Percentiles rank a stretch among this genome's conserved stretches.
phyloP scores from a whole-genome alignment of 2,113 vertebrate species.

The Bungarus multicinctus region DNA sequence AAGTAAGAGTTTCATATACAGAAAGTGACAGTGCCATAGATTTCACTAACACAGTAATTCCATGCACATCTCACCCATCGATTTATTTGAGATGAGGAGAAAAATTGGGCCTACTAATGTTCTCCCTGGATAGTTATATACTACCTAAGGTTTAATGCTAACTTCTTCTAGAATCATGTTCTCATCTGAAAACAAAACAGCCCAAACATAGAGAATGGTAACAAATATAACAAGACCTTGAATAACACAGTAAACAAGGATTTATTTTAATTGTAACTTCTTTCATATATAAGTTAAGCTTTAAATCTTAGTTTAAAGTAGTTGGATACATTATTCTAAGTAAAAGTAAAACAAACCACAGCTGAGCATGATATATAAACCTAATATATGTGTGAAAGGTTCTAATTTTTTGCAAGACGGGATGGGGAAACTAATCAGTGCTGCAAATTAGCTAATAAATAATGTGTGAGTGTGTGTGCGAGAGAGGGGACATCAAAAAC shows the following conservation, averaged over 20 bases:
- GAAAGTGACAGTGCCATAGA: neutral
- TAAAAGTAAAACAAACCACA: neutral
- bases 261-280: neutral
- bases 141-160: neutral
- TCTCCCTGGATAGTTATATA: neutral
- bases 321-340: neutral
- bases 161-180: neutral
- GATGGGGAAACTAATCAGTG: neutral
- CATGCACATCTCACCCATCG: neutral
- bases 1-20: neutral
- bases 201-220: neutral
- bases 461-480: neutral
- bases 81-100: neutral
- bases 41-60: neutral
- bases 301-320: neutral
- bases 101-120: neutral
- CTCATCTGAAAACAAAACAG: neutral
- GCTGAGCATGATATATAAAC: neutral
- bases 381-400: neutral
- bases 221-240: neutral
- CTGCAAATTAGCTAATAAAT: neutral
- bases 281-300: neutral
- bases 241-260: neutral
- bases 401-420: neutral
- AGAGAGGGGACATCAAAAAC: neutral